Evolutionary conservation across 2,113 vertebrate genomes (phyloP).

Genomic region (Aphyosemion australe): DNA sequence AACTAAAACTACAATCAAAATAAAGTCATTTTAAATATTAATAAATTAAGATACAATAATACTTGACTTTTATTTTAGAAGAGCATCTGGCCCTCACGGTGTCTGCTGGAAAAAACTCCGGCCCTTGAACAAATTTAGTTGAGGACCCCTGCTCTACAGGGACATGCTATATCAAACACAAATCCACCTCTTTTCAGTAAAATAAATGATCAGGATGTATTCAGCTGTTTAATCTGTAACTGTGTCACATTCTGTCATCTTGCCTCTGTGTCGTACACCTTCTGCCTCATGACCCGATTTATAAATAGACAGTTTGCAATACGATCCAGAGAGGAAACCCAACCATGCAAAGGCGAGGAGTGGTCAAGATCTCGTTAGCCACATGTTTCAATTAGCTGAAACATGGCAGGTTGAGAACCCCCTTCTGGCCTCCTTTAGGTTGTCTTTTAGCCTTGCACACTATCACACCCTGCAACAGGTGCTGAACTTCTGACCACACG

Average conservation of each 20-base stretch:
- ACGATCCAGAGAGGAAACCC: constrained; percentile 30
- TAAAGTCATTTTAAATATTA: too few species aligned
- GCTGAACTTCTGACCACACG: constrained; percentile 37
- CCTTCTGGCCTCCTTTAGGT: neutral
- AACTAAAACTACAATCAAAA: too few species aligned
- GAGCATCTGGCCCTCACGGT: too few species aligned
- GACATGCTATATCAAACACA: too few species aligned
- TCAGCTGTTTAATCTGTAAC: constrained; percentile 6
- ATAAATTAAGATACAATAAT: too few species aligned
- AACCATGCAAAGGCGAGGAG: constrained; percentile 15
- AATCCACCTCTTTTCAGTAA: neutral
- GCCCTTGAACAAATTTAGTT: too few species aligned
- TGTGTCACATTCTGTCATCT: constrained; percentile 16
- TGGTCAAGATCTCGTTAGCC: constrained; percentile 16
- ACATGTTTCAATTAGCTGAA: constrained; percentile 13
- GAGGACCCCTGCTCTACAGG: too few species aligned
- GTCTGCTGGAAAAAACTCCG: too few species aligned
- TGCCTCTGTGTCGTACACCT: constrained; percentile 15
- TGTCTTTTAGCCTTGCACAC: neutral
- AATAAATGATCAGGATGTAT: neutral
- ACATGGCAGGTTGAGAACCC: neutral
- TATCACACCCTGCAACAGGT: constrained; percentile 15
- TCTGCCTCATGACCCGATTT: constrained; percentile 21
- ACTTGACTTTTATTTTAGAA: too few species aligned
- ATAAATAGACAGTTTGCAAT: constrained; percentile 63